These are phyloP conservation scores for Drosophila punjabiensis DNA, from an alignment of 1,140 invertebrate species.

Conservation along the genomic window DNA sequence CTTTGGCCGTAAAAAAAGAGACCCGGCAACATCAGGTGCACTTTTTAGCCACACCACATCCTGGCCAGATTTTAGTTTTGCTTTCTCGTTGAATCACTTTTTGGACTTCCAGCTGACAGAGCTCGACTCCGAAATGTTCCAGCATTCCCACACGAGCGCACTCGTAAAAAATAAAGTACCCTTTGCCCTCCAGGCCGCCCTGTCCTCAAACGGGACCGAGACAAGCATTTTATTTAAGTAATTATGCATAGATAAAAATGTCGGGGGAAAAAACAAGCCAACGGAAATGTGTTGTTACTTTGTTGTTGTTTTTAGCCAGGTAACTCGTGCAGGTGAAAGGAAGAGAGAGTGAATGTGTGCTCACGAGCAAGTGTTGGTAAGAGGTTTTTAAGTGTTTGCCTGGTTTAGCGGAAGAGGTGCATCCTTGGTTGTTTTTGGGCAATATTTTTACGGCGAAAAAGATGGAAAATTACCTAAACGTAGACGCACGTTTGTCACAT, in stretches of 20 bases:
- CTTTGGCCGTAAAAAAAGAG: conserved; percentile 20
- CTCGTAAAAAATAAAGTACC: conserved; percentile 15
- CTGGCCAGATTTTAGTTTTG: conserved; percentile 38
- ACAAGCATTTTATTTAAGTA: conserved; percentile 69
- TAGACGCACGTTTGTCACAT: not conserved
- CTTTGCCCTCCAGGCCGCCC: conserved; percentile 24
- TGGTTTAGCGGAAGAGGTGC: conserved; percentile 11
- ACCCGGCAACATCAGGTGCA: conserved; percentile 20
- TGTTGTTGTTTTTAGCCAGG: conserved; percentile 28
- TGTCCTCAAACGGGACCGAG: conserved; percentile 23
- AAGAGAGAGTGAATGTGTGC: conserved; percentile 11
- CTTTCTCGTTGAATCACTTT: conserved; percentile 24
- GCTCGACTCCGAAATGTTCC: conserved; percentile 12
- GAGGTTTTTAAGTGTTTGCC: conserved; percentile 43
- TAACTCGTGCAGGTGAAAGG: conserved; percentile 8
- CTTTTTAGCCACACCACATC: conserved; percentile 33
- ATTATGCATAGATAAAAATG: conserved; percentile 64
- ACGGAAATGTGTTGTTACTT: conserved; percentile 31
- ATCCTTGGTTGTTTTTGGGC: conserved; percentile 12
- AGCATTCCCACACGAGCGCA: conserved; percentile 7
- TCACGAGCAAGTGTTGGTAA: conserved; percentile 21
- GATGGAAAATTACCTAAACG: not conserved
- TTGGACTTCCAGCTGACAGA: conserved; percentile 26
- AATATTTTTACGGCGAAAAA: not conserved
- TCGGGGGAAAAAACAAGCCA: conserved; percentile 12